Conservation (phyloP, 2,888 invertebrate genomes). For the Cerceris ruficornis region DNA sequence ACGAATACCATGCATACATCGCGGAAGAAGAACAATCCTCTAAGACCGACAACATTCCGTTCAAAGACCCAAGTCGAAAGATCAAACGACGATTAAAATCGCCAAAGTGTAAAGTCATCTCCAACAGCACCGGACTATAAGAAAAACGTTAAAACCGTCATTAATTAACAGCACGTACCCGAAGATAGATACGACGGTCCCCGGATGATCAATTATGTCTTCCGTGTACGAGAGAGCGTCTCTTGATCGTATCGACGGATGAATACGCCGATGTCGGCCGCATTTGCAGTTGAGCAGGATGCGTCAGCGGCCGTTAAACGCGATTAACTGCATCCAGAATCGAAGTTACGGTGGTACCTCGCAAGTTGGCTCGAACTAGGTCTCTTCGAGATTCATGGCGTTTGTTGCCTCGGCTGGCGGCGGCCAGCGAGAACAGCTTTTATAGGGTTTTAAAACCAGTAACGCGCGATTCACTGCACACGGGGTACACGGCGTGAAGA, state of each 20-base stretch:
- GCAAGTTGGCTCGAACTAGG: conserved; percentile 41
- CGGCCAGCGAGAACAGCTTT: conserved; percentile 37
- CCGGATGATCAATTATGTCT: conserved; percentile 7
- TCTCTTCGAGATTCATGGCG: conserved; percentile 49
- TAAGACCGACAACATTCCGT: no score
- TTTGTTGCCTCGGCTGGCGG: conserved; percentile 34
- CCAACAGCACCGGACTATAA: no score
- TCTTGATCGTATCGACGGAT: not conserved
- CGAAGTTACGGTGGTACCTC: conserved; percentile 39
- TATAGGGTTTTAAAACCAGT: conserved; percentile 55
- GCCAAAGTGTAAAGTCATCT: no score
- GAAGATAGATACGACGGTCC: no score
- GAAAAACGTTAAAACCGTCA: no score
- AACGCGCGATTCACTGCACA: conserved; percentile 22
- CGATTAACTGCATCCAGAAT: conserved; percentile 50
- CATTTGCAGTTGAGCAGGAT: conserved; percentile 27
- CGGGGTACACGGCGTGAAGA: conserved; percentile 8
- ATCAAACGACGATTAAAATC: no score
- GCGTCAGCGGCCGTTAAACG: conserved; percentile 50
- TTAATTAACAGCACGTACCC: no score
- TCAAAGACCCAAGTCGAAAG: no score
- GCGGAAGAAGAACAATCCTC: no score
- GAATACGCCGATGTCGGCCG: conserved; percentile 17
- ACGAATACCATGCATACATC: no score
- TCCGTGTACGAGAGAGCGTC: not conserved